Evolutionary conservation across 2,113 vertebrate species (phyloP).

Genomic region (Oceanodroma tethys): DNA sequence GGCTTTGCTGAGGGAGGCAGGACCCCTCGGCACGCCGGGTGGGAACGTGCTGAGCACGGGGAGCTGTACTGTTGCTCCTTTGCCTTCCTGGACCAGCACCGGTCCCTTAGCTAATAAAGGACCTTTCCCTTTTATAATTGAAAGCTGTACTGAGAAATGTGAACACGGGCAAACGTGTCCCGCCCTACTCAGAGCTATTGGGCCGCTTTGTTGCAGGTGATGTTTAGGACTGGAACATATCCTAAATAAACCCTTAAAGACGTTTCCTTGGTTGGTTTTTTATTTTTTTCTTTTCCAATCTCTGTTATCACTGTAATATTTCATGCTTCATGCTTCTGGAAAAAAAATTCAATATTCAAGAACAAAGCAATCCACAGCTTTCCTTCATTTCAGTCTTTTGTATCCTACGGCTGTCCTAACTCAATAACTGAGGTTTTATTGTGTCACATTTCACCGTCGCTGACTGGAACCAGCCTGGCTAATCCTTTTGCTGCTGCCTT

Average conservation of each 20-base stretch:
- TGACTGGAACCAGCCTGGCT: constrained; percentile 54
- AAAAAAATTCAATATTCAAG: constrained; percentile 59
- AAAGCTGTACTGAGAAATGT: neutral
- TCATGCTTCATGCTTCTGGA: constrained; percentile 61
- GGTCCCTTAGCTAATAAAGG: neutral
- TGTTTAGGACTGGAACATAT: constrained; percentile 52
- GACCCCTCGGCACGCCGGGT: neutral
- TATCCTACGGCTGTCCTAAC: constrained; percentile 69
- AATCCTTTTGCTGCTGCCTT: constrained; percentile 65
- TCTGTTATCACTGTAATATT: constrained; percentile 66
- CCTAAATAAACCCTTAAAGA: constrained; percentile 56
- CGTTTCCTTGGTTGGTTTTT: neutral
- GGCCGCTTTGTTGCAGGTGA: constrained; percentile 38
- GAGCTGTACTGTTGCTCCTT: neutral
- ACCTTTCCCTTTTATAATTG: too few relatives aligned
- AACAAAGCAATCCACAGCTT: constrained; percentile 69
- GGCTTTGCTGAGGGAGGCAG: neutral
- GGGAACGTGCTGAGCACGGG: neutral
- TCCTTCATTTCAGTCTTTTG: constrained; percentile 67
- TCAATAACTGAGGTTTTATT: constrained; percentile 66
- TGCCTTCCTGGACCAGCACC: neutral
- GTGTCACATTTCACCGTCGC: constrained; percentile 52
- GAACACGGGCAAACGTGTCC: neutral
- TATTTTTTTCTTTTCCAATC: constrained; percentile 44
- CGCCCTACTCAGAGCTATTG: neutral